A percentile compares a stretch with the other conserved stretches of the same genome.
These are phyloP conservation scores for Rhaphigaster nebulosa DNA, from an alignment of 2,888 invertebrate genomes.

Conservation along the genomic window DNA sequence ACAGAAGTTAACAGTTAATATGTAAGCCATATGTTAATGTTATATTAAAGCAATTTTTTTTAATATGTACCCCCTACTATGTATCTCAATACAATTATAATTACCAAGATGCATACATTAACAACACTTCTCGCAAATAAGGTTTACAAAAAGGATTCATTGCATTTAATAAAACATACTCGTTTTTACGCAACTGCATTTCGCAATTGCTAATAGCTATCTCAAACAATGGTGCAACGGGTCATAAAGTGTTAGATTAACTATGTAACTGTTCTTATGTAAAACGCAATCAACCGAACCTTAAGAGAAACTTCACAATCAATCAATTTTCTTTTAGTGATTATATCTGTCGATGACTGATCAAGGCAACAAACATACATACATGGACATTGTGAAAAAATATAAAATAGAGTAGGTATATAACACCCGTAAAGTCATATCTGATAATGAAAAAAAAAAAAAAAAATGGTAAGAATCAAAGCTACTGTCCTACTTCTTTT, in stretches of 20 bases:
- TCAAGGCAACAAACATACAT: neutral
- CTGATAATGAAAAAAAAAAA: no score
- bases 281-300: neutral
- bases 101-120: neutral
- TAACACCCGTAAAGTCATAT: no score
- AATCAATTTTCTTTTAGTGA: neutral
- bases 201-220: neutral
- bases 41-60: neutral
- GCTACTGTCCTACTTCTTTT: no score
- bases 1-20: neutral
- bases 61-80: neutral
- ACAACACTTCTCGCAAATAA: neutral
- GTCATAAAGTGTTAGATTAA: slow-evolving; percentile 17
- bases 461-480: no score
- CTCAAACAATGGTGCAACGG: neutral
- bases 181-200: slow-evolving; percentile 1
- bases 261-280: slow-evolving; percentile 13
- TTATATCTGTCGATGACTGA: neutral
- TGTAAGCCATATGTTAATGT: no score
- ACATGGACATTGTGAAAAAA: no score
- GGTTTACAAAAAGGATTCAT: neutral
- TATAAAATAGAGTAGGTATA: no score
- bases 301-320: neutral
- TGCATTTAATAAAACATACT: neutral
- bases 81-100: neutral